Evolutionary conservation across 2,113 vertebrate genomes (phyloP).

Genomic region (Hemiprocne comata): DNA sequence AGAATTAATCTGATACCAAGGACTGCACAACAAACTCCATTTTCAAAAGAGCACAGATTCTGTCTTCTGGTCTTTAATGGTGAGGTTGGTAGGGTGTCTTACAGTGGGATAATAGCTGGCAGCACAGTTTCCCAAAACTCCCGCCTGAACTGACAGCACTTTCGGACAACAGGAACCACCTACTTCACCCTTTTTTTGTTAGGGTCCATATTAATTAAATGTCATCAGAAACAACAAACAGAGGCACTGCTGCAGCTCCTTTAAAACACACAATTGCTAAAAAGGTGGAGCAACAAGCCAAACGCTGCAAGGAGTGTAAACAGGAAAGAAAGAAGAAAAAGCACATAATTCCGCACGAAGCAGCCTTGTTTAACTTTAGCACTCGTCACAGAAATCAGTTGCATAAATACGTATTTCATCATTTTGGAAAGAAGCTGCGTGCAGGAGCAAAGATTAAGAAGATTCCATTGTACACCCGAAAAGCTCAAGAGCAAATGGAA

Average conservation of each 20-base stretch:
- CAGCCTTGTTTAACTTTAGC: background rate
- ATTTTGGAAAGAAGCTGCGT: background rate
- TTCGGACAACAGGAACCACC: fast-evolving
- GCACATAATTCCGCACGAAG: background rate
- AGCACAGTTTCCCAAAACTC: background rate
- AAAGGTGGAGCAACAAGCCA: background rate
- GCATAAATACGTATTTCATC: background rate
- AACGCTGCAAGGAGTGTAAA: background rate
- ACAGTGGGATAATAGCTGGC: background rate
- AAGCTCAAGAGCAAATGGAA: background rate
- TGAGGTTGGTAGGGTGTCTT: fast-evolving
- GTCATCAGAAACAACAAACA: background rate
- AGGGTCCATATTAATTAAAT: background rate
- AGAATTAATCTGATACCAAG: background rate
- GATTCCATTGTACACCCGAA: background rate
- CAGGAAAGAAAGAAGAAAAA: background rate
- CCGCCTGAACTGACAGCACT: background rate
- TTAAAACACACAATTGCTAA: background rate
- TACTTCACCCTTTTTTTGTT: background rate
- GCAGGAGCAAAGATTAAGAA: background rate
- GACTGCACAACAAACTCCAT: background rate
- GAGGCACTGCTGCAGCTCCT: background rate
- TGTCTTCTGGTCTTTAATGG: background rate
- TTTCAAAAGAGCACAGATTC: background rate
- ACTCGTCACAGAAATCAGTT: background rate